A percentile compares a stretch with the other conserved stretches of the same genome.
Evolutionary conservation across 2,113 vertebrate species (phyloP).

Genomic region (Ovis aries): ARS-UI_Ramb_v3.0 NC_056069.1:4968501-4969000

Average conservation of each 20-base stretch:
- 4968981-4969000: neutral
- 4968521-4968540: neutral
- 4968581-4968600: neutral
- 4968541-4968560: neutral
- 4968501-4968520: neutral
- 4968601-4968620: neutral
- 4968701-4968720: neutral
- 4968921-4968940: neutral
- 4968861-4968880: neutral
- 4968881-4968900: neutral
- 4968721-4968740: neutral
- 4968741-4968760: neutral
- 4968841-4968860: neutral
- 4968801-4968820: neutral
- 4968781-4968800: neutral
- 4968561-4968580: neutral
- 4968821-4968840: neutral
- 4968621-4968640: conserved; percentile 6
- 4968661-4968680: neutral
- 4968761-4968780: neutral
- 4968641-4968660: neutral
- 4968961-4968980: neutral
- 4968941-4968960: neutral
- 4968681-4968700: conserved; percentile 3
- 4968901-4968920: neutral